phyloP scores from a whole-genome alignment of 2,113 vertebrate species.

The Corythaeola cristata region DNA sequence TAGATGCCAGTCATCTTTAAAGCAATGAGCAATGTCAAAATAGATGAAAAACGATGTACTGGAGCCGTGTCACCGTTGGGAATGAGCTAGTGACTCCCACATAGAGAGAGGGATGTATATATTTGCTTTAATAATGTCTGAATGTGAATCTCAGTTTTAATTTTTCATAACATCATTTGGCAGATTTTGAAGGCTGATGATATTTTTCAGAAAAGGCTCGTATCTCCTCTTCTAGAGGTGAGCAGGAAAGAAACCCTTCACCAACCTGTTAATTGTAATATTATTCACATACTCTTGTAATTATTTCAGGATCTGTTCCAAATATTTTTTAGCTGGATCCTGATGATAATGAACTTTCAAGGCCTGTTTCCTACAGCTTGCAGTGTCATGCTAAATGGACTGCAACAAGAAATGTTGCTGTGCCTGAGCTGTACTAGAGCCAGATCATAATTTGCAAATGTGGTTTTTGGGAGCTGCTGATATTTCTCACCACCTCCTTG shows the following conservation, averaged over 20 bases:
- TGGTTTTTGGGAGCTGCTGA: constrained; percentile 30
- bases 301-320: constrained; percentile 53
- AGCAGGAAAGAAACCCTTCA: not conserved
- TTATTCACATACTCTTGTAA: constrained; percentile 33
- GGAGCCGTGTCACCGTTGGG: not conserved
- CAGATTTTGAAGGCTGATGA: not conserved
- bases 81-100: constrained; percentile 9
- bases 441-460: not conserved
- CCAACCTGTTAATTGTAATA: not conserved
- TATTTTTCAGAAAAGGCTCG: not conserved
- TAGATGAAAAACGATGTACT: not conserved
- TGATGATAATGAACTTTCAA: not conserved
- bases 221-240: not conserved
- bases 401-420: not conserved
- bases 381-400: constrained; percentile 9
- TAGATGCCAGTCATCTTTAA: constrained; percentile 46
- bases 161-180: not conserved
- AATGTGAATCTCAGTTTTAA: constrained; percentile 30
- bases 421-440: not conserved
- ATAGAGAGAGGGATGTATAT: not conserved
- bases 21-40: constrained; percentile 50
- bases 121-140: constrained; percentile 50
- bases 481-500: constrained; percentile 28
- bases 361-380: constrained; percentile 9
- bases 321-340: constrained; percentile 17